A percentile compares a stretch with the other conserved stretches of the same genome.
Conservation (phyloP, 2,888 invertebrate species). For the Tinea pellionella region DNA sequence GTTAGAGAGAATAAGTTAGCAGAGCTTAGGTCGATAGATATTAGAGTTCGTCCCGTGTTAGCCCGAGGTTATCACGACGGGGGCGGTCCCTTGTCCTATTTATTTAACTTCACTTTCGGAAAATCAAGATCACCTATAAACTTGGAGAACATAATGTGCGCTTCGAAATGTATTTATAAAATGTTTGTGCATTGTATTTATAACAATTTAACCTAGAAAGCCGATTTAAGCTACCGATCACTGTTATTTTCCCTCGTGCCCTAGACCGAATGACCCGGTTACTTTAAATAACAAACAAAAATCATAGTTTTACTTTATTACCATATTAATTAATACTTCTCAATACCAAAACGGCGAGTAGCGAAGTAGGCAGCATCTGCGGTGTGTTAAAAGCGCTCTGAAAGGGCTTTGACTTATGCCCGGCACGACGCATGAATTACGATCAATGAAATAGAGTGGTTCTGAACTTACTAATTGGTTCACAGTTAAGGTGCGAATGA, state of each 20-base stretch:
- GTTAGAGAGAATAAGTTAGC: background rate
- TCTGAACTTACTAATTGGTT: constrained; percentile 14
- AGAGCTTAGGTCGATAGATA: background rate
- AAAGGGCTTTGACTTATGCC: constrained; percentile 1
- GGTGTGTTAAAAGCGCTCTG: constrained; percentile 3
- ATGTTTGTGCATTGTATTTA: background rate
- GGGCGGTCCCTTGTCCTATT: background rate
- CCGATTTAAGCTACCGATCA: background rate
- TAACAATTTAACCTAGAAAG: background rate
- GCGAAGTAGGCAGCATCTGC: background rate
- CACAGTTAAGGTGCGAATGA: constrained; percentile 18
- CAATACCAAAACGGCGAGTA: background rate
- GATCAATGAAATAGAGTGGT: constrained; percentile 12
- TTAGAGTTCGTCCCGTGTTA: background rate
- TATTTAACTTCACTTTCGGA: constrained; percentile 3
- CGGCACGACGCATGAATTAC: constrained; percentile 6
- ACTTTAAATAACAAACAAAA: background rate
- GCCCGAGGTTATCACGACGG: background rate
- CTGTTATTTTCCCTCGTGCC: background rate
- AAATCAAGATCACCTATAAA: background rate
- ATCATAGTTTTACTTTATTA: background rate
- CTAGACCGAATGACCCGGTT: constrained; percentile 4
- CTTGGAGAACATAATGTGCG: background rate
- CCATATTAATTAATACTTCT: background rate
- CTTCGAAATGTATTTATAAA: background rate